Conservation (phyloP, 2,113 vertebrate species). For the Rhegmatorhina hoffmannsi region DNA sequence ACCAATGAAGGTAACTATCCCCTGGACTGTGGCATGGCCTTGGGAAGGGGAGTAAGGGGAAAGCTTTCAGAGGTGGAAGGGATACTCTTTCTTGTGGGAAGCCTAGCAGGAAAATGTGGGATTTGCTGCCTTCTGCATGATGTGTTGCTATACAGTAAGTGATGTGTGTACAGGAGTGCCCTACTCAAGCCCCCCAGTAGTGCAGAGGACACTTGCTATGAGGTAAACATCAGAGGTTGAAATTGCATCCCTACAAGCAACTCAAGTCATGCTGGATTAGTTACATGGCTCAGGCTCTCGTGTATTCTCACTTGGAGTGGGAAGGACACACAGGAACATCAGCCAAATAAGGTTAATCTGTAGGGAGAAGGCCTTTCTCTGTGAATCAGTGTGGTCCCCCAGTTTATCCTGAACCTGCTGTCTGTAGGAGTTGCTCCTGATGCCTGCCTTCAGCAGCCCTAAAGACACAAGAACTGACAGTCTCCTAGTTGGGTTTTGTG, state of each 20-base stretch:
- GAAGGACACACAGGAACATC: background rate
- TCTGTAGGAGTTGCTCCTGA: background rate
- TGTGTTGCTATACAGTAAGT: background rate
- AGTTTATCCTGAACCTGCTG: background rate
- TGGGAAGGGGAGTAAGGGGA: background rate
- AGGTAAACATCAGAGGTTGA: background rate
- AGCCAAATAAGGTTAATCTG: background rate
- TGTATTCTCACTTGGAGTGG: background rate
- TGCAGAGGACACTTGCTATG: background rate
- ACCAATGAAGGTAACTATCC: background rate
- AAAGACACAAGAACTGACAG: background rate
- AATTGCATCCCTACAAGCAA: background rate
- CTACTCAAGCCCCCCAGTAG: background rate
- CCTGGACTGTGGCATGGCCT: background rate
- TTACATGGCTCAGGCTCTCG: accelerated
- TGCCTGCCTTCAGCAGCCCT: background rate
- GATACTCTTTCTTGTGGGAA: background rate
- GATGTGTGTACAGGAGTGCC: accelerated
- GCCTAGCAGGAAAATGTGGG: background rate
- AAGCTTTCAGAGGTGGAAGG: background rate
- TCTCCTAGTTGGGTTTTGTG: background rate
- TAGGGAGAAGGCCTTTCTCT: background rate
- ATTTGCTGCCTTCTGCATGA: conserved; percentile 37
- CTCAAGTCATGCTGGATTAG: background rate
- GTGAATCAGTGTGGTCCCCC: background rate